These are phyloP conservation scores for Siniperca obscura DNA, from an alignment of 2,797 vertebrate species.

Conservation along the genomic window DNA sequence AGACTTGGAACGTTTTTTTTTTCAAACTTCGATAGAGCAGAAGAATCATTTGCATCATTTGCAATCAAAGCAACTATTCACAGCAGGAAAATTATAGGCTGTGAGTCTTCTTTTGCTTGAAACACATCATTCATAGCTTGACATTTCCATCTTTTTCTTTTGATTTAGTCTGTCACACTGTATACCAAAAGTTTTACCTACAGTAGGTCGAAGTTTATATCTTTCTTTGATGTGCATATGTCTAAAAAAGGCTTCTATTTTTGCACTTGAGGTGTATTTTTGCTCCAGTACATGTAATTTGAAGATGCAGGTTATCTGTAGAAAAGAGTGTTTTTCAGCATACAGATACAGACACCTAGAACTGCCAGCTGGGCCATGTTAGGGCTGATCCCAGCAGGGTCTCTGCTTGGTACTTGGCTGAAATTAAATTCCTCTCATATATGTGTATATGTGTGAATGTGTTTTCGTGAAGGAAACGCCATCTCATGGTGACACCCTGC, in stretches of 20 bases:
- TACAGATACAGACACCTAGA: too few species aligned
- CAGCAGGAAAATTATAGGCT: slow-evolving; percentile 6
- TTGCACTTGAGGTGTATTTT: neutral
- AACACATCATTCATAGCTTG: neutral
- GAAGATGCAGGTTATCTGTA: neutral
- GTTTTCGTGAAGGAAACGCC: too few species aligned
- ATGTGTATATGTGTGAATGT: neutral
- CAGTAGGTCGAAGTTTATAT: neutral
- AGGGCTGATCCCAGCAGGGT: too few species aligned
- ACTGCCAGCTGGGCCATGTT: too few species aligned
- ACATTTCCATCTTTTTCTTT: slow-evolving; percentile 15
- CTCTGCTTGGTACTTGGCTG: too few species aligned
- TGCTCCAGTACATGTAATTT: neutral
- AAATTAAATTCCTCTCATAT: too few species aligned
- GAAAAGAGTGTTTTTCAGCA: too few species aligned
- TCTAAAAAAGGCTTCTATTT: neutral
- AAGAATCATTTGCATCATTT: slow-evolving; percentile 31
- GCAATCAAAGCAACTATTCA: slow-evolving; percentile 61
- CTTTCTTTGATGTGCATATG: slow-evolving; percentile 9
- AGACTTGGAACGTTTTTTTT: neutral
- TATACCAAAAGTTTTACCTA: neutral
- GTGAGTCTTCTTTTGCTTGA: neutral
- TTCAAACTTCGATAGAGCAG: neutral
- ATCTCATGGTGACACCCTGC: too few species aligned
- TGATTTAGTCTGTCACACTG: neutral